Conservation (phyloP, 2,888 invertebrate genomes). For the Lepidochitona cinerea region DNA sequence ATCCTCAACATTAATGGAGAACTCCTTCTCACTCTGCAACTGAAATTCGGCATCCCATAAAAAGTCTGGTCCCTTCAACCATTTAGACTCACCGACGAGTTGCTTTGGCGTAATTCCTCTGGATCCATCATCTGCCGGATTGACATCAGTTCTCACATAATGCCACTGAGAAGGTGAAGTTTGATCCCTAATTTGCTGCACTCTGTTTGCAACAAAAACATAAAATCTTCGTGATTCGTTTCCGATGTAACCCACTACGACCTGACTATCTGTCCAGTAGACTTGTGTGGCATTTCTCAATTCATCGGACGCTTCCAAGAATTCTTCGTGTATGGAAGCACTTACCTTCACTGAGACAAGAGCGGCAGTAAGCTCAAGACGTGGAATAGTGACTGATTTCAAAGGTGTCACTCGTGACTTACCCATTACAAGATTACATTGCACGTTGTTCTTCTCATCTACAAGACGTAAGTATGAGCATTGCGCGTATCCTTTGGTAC, state of each 20-base stretch:
- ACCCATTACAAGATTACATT: constrained; percentile 21
- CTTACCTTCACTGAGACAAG: constrained; percentile 18
- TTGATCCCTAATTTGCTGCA: constrained; percentile 24
- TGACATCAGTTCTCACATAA: constrained; percentile 21
- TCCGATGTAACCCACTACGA: constrained; percentile 29
- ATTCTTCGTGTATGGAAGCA: constrained; percentile 12
- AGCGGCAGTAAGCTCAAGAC: constrained; percentile 27
- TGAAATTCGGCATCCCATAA: constrained; percentile 13
- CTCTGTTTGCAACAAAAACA: constrained; percentile 27
- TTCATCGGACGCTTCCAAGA: constrained; percentile 10
- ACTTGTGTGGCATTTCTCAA: neutral
- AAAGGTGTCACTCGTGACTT: constrained; percentile 31
- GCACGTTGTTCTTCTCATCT: constrained; percentile 9
- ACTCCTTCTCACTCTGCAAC: neutral
- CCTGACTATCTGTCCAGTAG: constrained; percentile 31
- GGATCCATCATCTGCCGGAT: constrained; percentile 29
- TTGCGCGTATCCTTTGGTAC: constrained; percentile 4
- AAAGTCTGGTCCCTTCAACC: constrained; percentile 26
- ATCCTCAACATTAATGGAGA: constrained; percentile 10
- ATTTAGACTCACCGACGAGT: constrained; percentile 4
- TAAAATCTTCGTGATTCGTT: constrained; percentile 25
- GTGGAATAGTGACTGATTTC: constrained; percentile 20
- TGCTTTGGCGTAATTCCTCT: constrained; percentile 19
- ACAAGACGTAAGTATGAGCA: constrained; percentile 14
- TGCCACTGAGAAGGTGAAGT: constrained; percentile 22